Base-by-base conservation (phyloP, 2,113 vertebrate genomes). In the Ornithorhynchus anatinus region DNA sequence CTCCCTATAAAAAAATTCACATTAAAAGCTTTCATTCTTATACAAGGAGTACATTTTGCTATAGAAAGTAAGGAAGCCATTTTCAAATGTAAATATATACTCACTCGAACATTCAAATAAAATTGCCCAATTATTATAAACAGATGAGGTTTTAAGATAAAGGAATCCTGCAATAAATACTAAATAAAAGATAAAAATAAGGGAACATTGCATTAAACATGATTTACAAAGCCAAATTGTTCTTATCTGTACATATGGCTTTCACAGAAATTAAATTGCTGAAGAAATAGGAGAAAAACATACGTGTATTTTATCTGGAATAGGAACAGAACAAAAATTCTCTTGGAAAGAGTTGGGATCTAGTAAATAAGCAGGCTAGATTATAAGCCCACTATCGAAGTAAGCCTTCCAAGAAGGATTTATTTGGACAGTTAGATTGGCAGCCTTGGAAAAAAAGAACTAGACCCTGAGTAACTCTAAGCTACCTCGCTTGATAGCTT, bases 381-480 rank as follows among this genome's bases (percentile, higher is more conserved):
- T 70, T 86, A 84, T 77, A 79, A 81, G 84, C 60, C 57, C 76
- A 43, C 79, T 84, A 73, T 71, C 81, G 71, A 82, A 73, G 68
- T 75, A 81, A 86, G 16, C 32, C 82, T 63, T 74, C 22, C 23
- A 79, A 78, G 58, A 56, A 81, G 10, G 80, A 67, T 90, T 88
- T 89, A 79, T 91, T 90, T 87, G 54, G 86, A 79, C 36, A 81
- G 58, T 71, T 67, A 78, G 53, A 86, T 52, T 85, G 67, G 31
- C 63, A 81, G 69, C 31, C 43, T n/a, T 47, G 61, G 57, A 79
- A 77, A 61, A 40, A 22, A 72, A 65, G 19, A 86, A 88, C 74
- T 77, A 79, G 22, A 65, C 7, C 25, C 37, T 73, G 37, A 82
- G 33, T 36, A 73, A 72, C 51, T 57, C 72, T 33, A 70, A 47